Evolutionary conservation across 2,888 invertebrate genomes (phyloP).

Genomic region (Ephialtes manifestator): DNA sequence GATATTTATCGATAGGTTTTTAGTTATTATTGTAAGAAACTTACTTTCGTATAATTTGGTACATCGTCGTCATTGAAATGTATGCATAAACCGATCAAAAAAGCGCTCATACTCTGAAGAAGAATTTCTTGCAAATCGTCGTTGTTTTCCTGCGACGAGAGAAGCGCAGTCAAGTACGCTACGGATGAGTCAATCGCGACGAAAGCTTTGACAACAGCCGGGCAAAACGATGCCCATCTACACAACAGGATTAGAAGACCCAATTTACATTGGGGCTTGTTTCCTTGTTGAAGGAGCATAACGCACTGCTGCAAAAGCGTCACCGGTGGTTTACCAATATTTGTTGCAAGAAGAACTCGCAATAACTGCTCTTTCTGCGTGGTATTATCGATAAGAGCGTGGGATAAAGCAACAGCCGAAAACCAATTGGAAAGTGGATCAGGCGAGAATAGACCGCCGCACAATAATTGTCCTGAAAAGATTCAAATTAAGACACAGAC

Average conservation of each 20-base stretch:
- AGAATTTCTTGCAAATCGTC: conserved; percentile 97
- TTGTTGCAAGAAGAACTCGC: conserved; percentile 95
- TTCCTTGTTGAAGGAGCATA: conserved; percentile 93
- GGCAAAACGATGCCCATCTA: conserved; percentile 95
- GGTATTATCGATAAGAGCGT: conserved; percentile 95
- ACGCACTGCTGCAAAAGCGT: conserved; percentile 96
- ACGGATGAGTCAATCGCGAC: conserved; percentile 93
- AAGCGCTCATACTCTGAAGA: conserved; percentile 95
- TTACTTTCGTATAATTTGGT: conserved; percentile 90
- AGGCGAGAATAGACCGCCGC: conserved; percentile 95
- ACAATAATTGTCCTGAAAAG: conserved; percentile 93
- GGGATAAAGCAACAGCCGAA: conserved; percentile 95
- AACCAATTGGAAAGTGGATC: conserved; percentile 98
- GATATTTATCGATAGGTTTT: neutral
- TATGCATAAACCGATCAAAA: conserved; percentile 96
- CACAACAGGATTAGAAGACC: conserved; percentile 96
- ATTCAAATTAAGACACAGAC: neutral
- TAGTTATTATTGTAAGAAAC: conserved; percentile 14
- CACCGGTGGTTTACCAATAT: conserved; percentile 93
- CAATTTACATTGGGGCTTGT: conserved; percentile 93
- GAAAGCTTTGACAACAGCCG: conserved; percentile 93
- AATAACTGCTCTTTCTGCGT: conserved; percentile 96
- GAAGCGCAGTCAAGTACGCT: conserved; percentile 92
- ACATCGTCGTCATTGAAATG: conserved; percentile 95
- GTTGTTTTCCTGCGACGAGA: conserved; percentile 91